phyloP scores from a whole-genome alignment of 30 jellyfish, hydroid and myxozoan genomes.

The Nemopilema nomurai region DNA sequence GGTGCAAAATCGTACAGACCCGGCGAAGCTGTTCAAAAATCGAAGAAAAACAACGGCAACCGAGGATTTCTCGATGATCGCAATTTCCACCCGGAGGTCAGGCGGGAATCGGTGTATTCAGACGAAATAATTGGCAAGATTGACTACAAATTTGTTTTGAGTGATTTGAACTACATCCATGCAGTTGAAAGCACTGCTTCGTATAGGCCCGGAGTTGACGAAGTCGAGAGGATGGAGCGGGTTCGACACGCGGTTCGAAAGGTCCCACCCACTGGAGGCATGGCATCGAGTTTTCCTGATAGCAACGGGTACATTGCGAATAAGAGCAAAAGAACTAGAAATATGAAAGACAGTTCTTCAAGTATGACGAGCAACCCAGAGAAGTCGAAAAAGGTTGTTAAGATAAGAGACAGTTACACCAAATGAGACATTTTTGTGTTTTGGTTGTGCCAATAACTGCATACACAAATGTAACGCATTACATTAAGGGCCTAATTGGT shows the following conservation, averaged over 20 bases:
- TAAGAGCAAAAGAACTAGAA: background rate
- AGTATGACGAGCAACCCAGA: background rate
- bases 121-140: conserved; percentile 60
- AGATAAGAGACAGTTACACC: background rate
- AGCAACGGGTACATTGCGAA: background rate
- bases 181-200: conserved; percentile 57
- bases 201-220: conserved; percentile 67
- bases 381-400: background rate
- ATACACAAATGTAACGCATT: no score
- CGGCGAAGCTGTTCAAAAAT: conserved; percentile 21
- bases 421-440: background rate
- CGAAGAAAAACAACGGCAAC: conserved; percentile 4
- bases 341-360: background rate
- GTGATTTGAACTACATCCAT: conserved; percentile 50
- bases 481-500: no score
- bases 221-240: conserved; percentile 32
- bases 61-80: conserved; percentile 9
- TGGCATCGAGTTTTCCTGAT: background rate
- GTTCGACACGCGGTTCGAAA: conserved; percentile 3
- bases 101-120: conserved; percentile 40
- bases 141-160: conserved; percentile 31
- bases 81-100: conserved; percentile 27
- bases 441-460: no score
- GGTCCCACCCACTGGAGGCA: background rate
- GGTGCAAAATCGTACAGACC: conserved; percentile 33